These are phyloP conservation scores for Andrena trimmerana DNA, from an alignment of 2,888 invertebrate species.

Conservation along the genomic window DNA sequence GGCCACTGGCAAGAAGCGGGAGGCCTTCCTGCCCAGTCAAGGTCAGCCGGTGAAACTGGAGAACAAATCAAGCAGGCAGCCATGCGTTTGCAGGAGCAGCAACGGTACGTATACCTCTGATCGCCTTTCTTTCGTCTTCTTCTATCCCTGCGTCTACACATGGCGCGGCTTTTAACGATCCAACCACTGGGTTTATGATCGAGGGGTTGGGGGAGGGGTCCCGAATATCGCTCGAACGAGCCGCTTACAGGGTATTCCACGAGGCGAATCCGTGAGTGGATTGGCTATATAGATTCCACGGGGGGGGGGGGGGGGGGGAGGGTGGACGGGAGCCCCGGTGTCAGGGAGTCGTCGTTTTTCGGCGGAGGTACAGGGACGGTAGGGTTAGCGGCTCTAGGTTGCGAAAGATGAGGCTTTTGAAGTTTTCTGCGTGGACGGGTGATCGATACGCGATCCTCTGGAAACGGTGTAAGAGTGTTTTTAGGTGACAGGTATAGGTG, in stretches of 20 bases:
- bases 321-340: background rate
- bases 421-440: background rate
- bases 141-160: background rate
- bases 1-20: constrained; percentile 79
- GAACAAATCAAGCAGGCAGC: constrained; percentile 80
- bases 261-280: constrained; percentile 12
- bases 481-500: background rate
- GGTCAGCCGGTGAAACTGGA: constrained; percentile 83
- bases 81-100: constrained; percentile 81
- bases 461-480: constrained; percentile 14
- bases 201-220: too few species aligned
- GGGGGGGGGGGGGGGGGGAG: background rate
- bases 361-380: background rate
- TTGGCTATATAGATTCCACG: background rate
- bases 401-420: constrained; percentile 9
- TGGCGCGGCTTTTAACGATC: constrained; percentile 31
- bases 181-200: constrained; percentile 9
- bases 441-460: constrained; percentile 16
- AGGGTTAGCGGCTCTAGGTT: background rate
- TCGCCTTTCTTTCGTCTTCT: background rate
- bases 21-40: constrained; percentile 81
- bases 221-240: constrained; percentile 14
- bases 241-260: background rate
- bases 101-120: constrained; percentile 73
- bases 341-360: constrained; percentile 12